These are phyloP conservation scores for Phyllotis vaccarum DNA, from an alignment of 2,797 vertebrate genomes.

Conservation along the genomic window DNA sequence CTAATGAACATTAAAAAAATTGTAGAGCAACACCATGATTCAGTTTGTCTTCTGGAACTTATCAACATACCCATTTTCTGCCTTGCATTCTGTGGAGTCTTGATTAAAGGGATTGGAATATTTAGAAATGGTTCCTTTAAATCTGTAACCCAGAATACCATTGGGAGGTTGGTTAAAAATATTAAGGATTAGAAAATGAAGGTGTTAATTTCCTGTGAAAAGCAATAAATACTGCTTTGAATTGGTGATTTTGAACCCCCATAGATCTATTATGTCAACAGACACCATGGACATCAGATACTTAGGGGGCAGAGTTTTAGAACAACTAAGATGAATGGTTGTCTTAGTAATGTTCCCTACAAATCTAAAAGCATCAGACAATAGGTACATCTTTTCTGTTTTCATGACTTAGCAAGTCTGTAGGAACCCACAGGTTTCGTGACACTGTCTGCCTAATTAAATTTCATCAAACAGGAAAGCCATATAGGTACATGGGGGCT, in stretches of 20 bases:
- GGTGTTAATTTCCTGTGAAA: not conserved
- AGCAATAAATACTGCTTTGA: not conserved
- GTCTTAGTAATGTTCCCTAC: not conserved
- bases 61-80: not conserved
- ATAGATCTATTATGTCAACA: not conserved
- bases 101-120: not conserved
- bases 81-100: not conserved
- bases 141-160: not conserved
- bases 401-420: not conserved
- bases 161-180: not conserved
- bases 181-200: not conserved
- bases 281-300: not conserved
- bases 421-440: not conserved
- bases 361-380: not conserved
- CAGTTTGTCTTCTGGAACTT: not conserved
- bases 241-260: not conserved
- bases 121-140: conserved; percentile 2
- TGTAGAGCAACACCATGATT: not conserved
- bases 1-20: not conserved
- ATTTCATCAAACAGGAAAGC: not conserved
- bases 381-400: not conserved
- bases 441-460: not conserved
- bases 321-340: not conserved
- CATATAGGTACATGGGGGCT: fast-evolving
- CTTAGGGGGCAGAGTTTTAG: not conserved